Evolutionary conservation across 2,113 vertebrate species (phyloP).

Genomic region (Cottus gobio): DNA sequence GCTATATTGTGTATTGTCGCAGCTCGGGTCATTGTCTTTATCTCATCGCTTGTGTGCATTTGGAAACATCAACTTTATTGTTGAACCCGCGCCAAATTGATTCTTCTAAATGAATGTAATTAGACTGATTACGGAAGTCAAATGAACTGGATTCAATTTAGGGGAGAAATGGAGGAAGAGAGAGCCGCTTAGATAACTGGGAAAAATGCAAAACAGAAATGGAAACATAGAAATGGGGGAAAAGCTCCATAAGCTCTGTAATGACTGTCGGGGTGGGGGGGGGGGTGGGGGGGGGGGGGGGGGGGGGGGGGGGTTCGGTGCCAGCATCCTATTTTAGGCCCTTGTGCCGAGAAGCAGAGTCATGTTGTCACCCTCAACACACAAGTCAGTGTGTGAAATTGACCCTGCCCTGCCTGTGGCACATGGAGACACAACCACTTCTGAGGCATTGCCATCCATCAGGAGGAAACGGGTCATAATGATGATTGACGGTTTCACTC

Average conservation of each 20-base stretch:
- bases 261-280: neutral
- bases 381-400: slow-evolving; percentile 42
- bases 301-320: neutral
- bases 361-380: slow-evolving; percentile 42
- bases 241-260: slow-evolving; percentile 14
- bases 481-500: slow-evolving; percentile 54
- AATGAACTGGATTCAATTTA: slow-evolving; percentile 43
- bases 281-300: no score
- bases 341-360: slow-evolving; percentile 10
- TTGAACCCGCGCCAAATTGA: slow-evolving; percentile 24
- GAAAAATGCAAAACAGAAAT: slow-evolving; percentile 9
- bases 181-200: neutral
- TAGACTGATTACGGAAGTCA: slow-evolving; percentile 30
- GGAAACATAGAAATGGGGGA: neutral
- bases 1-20: neutral
- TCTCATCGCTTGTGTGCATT: neutral
- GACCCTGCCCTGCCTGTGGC: slow-evolving; percentile 50
- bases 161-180: neutral
- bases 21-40: slow-evolving; percentile 12
- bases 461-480: slow-evolving; percentile 45
- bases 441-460: slow-evolving; percentile 45
- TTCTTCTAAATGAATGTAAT: slow-evolving; percentile 35
- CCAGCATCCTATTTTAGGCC: slow-evolving; percentile 37
- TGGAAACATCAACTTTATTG: slow-evolving; percentile 27
- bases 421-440: slow-evolving; percentile 52